phyloP scores from a whole-genome alignment of 2,797 vertebrate species.

The Varecia variegata region DNA sequence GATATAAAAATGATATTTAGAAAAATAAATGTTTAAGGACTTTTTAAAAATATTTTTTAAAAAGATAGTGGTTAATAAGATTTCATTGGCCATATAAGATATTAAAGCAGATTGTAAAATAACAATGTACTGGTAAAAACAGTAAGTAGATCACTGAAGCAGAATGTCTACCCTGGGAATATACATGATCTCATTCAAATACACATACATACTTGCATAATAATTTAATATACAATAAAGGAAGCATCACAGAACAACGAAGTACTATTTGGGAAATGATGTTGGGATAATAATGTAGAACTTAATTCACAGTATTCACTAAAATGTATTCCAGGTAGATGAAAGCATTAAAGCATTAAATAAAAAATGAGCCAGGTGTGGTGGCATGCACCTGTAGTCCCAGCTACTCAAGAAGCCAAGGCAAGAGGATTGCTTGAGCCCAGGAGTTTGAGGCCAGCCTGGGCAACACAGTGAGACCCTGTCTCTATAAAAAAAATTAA shows the following conservation, averaged over 20 bases:
- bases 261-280: slow-evolving; percentile 23
- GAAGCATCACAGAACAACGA: background rate
- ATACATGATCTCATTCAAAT: slow-evolving; percentile 14
- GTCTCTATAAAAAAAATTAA: too few species aligned
- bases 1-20: background rate
- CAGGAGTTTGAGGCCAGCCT: background rate
- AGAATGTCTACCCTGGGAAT: slow-evolving; percentile 3
- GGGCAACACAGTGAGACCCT: too few species aligned
- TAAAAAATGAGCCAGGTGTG: background rate
- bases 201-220: background rate
- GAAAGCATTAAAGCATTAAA: background rate
- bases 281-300: slow-evolving; percentile 36
- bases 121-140: background rate
- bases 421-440: background rate
- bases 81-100: background rate
- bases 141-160: background rate
- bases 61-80: background rate
- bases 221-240: background rate
- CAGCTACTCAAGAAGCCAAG: background rate
- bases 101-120: slow-evolving; percentile 8
- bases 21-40: slow-evolving; percentile 18
- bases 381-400: background rate
- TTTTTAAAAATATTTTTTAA: background rate
- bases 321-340: slow-evolving; percentile 7
- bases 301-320: background rate